Percentiles rank a stretch among this genome's conserved stretches.
Conservation (phyloP, 2,113 vertebrate genomes). For the Hymenochirus boettgeri region DNA sequence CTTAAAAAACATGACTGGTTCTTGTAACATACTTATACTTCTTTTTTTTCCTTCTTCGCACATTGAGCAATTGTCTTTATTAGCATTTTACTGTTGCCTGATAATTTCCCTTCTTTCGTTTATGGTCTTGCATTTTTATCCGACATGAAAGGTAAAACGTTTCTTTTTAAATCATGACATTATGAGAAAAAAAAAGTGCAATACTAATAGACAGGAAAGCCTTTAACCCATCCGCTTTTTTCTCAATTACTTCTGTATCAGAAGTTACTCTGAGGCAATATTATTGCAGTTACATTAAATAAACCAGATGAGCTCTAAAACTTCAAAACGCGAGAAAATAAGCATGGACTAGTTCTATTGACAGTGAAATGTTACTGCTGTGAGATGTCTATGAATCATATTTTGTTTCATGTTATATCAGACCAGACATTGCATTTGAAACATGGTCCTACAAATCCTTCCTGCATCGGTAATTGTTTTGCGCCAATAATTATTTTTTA, state of each 20-base stretch:
- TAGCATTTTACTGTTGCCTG: conserved; percentile 60
- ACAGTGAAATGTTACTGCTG: conserved; percentile 41
- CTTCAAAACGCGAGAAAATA: conserved; percentile 49
- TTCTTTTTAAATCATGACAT: conserved; percentile 68
- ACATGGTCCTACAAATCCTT: conserved; percentile 44
- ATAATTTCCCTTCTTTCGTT: conserved; percentile 63
- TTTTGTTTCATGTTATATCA: conserved; percentile 43
- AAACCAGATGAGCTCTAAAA: conserved; percentile 59
- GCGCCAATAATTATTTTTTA: conserved; percentile 6
- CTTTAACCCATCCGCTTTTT: conserved; percentile 56
- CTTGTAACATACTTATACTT: too few species aligned
- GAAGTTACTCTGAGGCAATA: conserved; percentile 56
- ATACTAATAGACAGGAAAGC: conserved; percentile 70
- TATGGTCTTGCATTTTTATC: conserved; percentile 66
- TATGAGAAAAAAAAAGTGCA: conserved; percentile 57
- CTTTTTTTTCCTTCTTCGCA: too few species aligned
- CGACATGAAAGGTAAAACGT: conserved; percentile 69
- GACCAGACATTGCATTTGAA: conserved; percentile 42
- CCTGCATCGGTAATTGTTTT: conserved; percentile 38
- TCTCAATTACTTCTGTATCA: conserved; percentile 59
- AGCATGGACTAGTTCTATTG: conserved; percentile 49
- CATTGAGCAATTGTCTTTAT: too few species aligned
- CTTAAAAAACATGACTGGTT: too few species aligned
- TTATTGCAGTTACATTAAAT: conserved; percentile 56
- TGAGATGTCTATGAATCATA: conserved; percentile 29